Base-by-base conservation (phyloP, 2,888 invertebrate species). In the Synergus umbraculus region DNA sequence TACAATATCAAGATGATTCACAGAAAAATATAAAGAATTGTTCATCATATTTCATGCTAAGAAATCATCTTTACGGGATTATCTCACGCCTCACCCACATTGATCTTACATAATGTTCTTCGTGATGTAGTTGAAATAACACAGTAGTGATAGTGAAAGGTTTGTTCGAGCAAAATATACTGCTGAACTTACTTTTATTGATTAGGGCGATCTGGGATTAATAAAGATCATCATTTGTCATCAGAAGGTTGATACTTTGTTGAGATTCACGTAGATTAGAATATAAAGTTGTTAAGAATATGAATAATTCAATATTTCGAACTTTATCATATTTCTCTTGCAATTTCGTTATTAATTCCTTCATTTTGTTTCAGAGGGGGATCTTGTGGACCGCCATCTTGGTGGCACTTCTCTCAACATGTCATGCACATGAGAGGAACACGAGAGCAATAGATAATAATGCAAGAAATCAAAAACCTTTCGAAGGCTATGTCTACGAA, bases 341-440 rank as follows among this genome's bases (percentile, higher is more conserved):
- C 0, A 15, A 54, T 54, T 54, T n/a, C 2, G n/a, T 4, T 54
- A 5, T 8, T 7, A 9, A n/a, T 18, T 9, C n/a, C n/a, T 54
- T 60, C 22, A 29, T 67, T 82, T 41, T 66, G 78, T 89, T 90
- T 41, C 81, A 92, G 91, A 88, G 89, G 87, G 88, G 89, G 83
- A 85, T 89, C 81, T 85, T 92, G 83, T 90, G 91, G 90, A 85
- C 88, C 86, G 86, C 89, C 88, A 88, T 89, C 13, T 64, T 91
- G 37, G 88, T 91, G 89, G 91, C 88, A 85, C 89, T 90, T 82
- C 87, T 92, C 79, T 89, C 89, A 83, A 86, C 89, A 77, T 86
- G 88, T 80, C 81, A 89, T 85, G 89, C 88, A 78, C 84, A 87
- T 78, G 89, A 89, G 54, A 89, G 88, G 79, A 89, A 84, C 82